Conservation (phyloP, 2,888 invertebrate species). For the Dioctria linearis region DNA sequence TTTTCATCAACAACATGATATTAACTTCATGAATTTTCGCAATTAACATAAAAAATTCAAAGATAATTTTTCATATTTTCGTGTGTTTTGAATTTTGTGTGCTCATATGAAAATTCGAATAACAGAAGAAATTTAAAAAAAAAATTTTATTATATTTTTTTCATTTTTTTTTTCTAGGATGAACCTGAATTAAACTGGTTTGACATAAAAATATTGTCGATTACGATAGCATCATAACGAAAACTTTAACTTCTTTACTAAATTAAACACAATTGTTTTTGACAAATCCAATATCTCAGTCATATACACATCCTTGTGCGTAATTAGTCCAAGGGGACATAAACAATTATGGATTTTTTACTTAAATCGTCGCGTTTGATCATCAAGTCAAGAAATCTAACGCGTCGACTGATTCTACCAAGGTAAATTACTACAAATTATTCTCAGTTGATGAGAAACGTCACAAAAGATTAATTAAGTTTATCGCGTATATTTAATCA, state of each 20-base stretch:
- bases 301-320: conserved; percentile 1
- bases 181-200: conserved; percentile 67
- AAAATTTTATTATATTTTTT: no score
- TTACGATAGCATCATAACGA: conserved; percentile 62
- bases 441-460: conserved; percentile 11
- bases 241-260: conserved; percentile 8
- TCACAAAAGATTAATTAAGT: neutral
- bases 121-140: no score
- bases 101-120: no score
- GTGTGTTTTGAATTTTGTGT: no score
- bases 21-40: no score
- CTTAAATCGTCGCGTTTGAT: conserved; percentile 69
- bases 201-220: conserved; percentile 68
- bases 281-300: conserved; percentile 1
- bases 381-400: conserved; percentile 68
- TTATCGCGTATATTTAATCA: no score
- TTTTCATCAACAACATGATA: no score
- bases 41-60: no score
- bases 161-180: conserved; percentile 65
- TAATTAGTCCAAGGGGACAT: conserved; percentile 10
- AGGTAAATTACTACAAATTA: conserved; percentile 65
- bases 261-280: no score
- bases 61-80: no score
- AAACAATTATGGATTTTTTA: conserved; percentile 68
- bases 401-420: conserved; percentile 70